A percentile compares a stretch with the other conserved stretches of the same genome.
phyloP scores from a whole-genome alignment of 2,797 vertebrate genomes.

The Enteromius unitaeniatus region DNA sequence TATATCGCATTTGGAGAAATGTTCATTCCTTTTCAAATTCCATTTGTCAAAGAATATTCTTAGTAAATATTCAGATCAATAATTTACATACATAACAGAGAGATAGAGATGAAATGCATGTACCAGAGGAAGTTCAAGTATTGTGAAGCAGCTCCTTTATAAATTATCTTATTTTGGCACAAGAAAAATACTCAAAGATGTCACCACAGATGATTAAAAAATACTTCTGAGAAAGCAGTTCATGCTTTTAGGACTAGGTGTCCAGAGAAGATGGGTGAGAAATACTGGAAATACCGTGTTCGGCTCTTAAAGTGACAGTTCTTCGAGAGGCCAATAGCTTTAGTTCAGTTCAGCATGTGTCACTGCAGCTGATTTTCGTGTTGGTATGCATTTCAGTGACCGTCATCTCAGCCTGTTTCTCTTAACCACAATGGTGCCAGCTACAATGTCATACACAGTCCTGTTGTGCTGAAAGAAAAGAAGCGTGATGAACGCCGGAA shows the following conservation, averaged over 20 bases:
- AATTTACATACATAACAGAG: neutral
- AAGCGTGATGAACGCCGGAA: constrained; percentile 96
- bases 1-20: neutral
- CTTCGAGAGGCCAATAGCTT: constrained; percentile 14
- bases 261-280: constrained; percentile 26
- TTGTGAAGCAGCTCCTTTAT: constrained; percentile 15
- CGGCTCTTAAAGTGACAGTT: constrained; percentile 25
- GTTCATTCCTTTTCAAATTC: neutral
- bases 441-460: constrained; percentile 98
- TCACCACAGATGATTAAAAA: constrained; percentile 29
- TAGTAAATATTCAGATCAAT: constrained; percentile 11
- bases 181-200: constrained; percentile 26
- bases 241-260: constrained; percentile 14
- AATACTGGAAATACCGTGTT: constrained; percentile 7
- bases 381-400: neutral
- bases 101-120: neutral
- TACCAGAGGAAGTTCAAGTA: constrained; percentile 34
- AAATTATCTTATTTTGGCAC: constrained; percentile 48
- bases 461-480: constrained; percentile 99
- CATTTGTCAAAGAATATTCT: constrained; percentile 2
- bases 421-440: constrained; percentile 97
- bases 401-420: constrained; percentile 90
- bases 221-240: constrained; percentile 34
- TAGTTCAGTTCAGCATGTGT: constrained; percentile 21
- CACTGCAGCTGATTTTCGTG: neutral